These are phyloP conservation scores for Mechanitis messenoides DNA, from an alignment of 2,888 invertebrate genomes.

Conservation along the genomic window DNA sequence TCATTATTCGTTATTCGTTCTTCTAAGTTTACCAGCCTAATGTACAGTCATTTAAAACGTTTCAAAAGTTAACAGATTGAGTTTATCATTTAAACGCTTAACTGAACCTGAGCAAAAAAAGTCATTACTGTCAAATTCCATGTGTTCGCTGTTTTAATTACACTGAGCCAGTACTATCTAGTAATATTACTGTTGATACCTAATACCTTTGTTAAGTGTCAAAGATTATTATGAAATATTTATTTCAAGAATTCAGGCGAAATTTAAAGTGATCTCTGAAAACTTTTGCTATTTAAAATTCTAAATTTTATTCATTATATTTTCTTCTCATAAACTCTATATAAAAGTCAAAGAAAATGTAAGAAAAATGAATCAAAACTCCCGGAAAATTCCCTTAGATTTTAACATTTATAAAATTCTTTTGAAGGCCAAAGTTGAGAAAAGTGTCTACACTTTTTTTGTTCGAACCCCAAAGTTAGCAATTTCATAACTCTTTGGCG, in stretches of 20 bases:
- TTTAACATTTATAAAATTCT: constrained; percentile 66
- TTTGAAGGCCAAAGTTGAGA: constrained; percentile 56
- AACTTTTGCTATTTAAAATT: neutral
- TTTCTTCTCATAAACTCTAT: constrained; percentile 1
- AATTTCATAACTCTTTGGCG: constrained; percentile 68
- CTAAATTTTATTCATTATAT: constrained; percentile 11
- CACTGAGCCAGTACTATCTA: no score
- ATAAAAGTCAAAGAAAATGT: constrained; percentile 47
- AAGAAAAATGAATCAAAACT: constrained; percentile 53
- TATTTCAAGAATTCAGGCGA: no score
- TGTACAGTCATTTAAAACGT: no score
- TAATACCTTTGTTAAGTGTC: no score
- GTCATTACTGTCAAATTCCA: no score
- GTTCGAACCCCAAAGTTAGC: constrained; percentile 59
- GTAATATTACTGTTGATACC: no score
- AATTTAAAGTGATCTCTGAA: neutral
- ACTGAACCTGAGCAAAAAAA: no score
- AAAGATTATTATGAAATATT: neutral
- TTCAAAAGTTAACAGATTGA: no score
- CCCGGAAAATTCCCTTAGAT: constrained; percentile 53
- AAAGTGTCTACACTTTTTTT: constrained; percentile 57
- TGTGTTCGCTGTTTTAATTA: no score
- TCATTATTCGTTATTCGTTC: no score
- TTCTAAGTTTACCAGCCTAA: no score
- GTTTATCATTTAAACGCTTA: no score